phyloP scores from a whole-genome alignment of 1,140 invertebrate species.

The Liolophura sinensis region DNA sequence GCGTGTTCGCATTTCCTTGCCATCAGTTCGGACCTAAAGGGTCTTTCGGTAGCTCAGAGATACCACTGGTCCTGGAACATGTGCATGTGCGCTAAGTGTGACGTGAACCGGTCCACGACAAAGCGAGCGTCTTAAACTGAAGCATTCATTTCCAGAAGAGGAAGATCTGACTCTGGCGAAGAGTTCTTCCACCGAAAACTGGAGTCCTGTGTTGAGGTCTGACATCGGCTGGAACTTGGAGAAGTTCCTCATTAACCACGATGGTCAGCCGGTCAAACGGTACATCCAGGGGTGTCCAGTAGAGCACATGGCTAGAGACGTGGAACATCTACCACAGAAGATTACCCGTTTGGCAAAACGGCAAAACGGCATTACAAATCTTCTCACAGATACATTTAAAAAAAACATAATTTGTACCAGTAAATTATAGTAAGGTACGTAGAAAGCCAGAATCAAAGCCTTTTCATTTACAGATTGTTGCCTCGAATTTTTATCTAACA shows the following conservation, averaged over 20 bases:
- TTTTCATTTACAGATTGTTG: too few species aligned
- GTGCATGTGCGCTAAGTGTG: constrained; percentile 52
- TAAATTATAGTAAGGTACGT: too few species aligned
- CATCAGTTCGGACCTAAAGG: constrained; percentile 51
- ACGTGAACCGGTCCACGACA: constrained; percentile 48
- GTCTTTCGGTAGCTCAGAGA: constrained; percentile 34
- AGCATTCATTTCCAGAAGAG: constrained; percentile 39
- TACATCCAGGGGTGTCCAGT: constrained; percentile 48
- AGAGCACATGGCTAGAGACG: constrained; percentile 18
- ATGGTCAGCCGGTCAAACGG: constrained; percentile 55
- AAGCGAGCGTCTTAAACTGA: constrained; percentile 45
- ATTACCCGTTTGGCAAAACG: too few species aligned
- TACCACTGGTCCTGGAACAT: constrained; percentile 39
- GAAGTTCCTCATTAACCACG: constrained; percentile 37
- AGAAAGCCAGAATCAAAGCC: too few species aligned
- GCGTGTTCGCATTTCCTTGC: constrained; percentile 57
- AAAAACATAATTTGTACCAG: too few species aligned
- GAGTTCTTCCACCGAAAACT: constrained; percentile 15
- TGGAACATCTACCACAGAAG: too few species aligned
- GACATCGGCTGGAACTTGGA: constrained; percentile 42
- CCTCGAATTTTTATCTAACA: too few species aligned
- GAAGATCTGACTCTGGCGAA: constrained; percentile 19
- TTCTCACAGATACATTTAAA: too few species aligned
- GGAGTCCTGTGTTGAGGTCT: constrained; percentile 33
- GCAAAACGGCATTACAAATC: too few species aligned